Conservation (phyloP, 2,797 vertebrate genomes). For the Eidolon dupreanum region DNA sequence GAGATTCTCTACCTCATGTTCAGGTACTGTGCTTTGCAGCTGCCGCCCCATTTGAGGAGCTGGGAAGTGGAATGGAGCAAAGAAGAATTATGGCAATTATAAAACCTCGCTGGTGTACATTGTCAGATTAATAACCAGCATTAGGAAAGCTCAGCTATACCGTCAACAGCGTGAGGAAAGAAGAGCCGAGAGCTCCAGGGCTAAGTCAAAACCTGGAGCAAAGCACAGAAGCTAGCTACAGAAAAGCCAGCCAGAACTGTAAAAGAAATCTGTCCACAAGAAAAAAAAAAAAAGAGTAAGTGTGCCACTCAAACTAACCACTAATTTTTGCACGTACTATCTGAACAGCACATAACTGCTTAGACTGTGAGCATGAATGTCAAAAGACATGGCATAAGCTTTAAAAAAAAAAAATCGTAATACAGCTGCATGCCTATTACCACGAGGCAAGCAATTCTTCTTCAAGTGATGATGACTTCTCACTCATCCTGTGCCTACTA, state of each 20-base stretch:
- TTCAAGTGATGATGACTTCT: not conserved
- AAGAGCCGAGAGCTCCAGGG: not conserved
- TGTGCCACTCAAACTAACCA: not conserved
- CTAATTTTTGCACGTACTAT: not conserved
- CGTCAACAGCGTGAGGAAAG: not conserved
- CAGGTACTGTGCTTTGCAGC: not conserved
- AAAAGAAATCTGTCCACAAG: not conserved
- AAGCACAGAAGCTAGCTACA: not conserved
- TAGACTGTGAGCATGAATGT: not conserved
- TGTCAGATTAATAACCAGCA: conserved; percentile 24
- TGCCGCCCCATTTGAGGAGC: not conserved
- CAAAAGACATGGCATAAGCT: not conserved
- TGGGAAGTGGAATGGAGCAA: not conserved
- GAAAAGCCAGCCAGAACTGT: not conserved
- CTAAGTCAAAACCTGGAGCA: not conserved
- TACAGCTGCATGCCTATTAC: not conserved
- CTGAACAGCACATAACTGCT: not conserved
- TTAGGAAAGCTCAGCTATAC: conserved; percentile 15
- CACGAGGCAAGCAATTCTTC: not conserved
- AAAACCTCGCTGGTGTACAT: not conserved
- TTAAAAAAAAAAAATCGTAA: not conserved
- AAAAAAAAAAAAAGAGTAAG: not conserved
- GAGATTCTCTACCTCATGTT: not conserved
- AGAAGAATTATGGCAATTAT: conserved; percentile 9
- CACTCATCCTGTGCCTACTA: rapidly evolving